phyloP scores from a whole-genome alignment of 2,113 vertebrate species.

The Tetraodon nigroviridis region DNA sequence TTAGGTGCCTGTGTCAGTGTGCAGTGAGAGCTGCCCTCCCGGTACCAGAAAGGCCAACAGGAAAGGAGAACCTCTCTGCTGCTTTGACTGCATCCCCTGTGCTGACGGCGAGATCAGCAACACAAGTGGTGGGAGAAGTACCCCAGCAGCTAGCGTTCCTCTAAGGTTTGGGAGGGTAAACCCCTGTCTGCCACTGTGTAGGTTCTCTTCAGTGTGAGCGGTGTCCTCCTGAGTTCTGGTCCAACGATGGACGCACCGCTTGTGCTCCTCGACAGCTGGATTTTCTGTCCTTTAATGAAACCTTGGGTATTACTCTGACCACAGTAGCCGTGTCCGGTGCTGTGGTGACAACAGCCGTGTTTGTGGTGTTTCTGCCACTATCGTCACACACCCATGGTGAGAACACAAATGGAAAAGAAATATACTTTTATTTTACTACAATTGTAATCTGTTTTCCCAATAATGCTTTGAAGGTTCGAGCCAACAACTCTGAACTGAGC shows the following conservation, averaged over 20 bases:
- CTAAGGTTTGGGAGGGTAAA: neutral
- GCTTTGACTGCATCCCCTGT: slow-evolving; percentile 77
- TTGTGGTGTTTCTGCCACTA: slow-evolving; percentile 60
- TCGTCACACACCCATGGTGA: slow-evolving; percentile 65
- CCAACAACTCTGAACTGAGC: slow-evolving; percentile 77
- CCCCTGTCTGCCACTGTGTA: slow-evolving; percentile 15
- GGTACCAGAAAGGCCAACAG: slow-evolving; percentile 19
- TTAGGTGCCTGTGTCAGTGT: slow-evolving; percentile 63
- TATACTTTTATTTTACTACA: too few relatives aligned
- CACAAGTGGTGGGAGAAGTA: slow-evolving; percentile 52
- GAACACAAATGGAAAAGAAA: neutral
- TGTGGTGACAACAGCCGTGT: slow-evolving; percentile 62
- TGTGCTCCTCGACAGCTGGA: slow-evolving; percentile 68
- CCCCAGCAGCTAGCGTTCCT: neutral
- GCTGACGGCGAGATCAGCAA: slow-evolving; percentile 75
- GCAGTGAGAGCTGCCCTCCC: slow-evolving; percentile 67
- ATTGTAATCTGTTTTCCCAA: too few relatives aligned
- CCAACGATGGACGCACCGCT: slow-evolving; percentile 55
- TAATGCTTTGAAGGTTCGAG: slow-evolving; percentile 48
- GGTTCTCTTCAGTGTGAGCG: slow-evolving; percentile 62
- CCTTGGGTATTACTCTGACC: slow-evolving; percentile 67
- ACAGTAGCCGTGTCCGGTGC: slow-evolving; percentile 61
- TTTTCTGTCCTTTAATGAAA: slow-evolving; percentile 69
- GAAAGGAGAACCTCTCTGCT: slow-evolving; percentile 74
- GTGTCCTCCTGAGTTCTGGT: slow-evolving; percentile 73